Base-by-base conservation (phyloP, 2,888 invertebrate genomes). In the Eudasyphora cyanicolor region DNA sequence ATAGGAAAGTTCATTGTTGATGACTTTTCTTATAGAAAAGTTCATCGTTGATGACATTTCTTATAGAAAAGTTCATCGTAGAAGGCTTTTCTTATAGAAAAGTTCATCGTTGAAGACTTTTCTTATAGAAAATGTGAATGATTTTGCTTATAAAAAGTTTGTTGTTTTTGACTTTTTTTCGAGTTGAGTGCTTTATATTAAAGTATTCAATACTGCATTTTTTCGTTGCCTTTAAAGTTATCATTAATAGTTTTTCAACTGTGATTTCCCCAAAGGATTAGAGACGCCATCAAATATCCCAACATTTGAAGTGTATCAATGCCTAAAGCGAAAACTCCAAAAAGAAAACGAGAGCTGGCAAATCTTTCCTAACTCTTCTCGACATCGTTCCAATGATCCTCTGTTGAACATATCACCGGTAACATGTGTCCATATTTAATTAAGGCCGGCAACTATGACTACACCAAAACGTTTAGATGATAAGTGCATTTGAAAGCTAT, bases 361-460 rank as follows among this genome's bases (percentile, higher is more conserved):
- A 38, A 5, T 12, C 42, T 67, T 67, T 21, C 67, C 67, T 12
- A 21, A 10, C 38, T 42, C 60, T 10, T 2, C 19, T 12, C 35
- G 24, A 67, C 14, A n/a, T n/a, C n/a, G n/a, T n/a, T n/a, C n/a
- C n/a, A n/a, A n/a, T n/a, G n/a, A n/a, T n/a, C n/a, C n/a, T n/a
- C n/a, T n/a, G 19, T 35, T 4, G 17, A 35, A 73, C 42, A 69
- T 78, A 49, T 77, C 81, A 81, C 67, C 81, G 78, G 71, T 79
- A 81, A 84, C 81, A 84, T 73, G 78, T 84, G 84, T 84, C 84
- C 84, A 84, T 84, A 79, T 79, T 84, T 81, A 84, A 84, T 84
- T 84, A 84, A n/a, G n/a, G n/a, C n/a, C n/a, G n/a, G n/a, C 67
- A 42, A 42, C 19, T 10, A 38, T 19, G 62, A 21, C 38, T 42